Evolutionary conservation across 2,888 invertebrate species (phyloP).

Genomic region (Orthonevra nobilis): DNA sequence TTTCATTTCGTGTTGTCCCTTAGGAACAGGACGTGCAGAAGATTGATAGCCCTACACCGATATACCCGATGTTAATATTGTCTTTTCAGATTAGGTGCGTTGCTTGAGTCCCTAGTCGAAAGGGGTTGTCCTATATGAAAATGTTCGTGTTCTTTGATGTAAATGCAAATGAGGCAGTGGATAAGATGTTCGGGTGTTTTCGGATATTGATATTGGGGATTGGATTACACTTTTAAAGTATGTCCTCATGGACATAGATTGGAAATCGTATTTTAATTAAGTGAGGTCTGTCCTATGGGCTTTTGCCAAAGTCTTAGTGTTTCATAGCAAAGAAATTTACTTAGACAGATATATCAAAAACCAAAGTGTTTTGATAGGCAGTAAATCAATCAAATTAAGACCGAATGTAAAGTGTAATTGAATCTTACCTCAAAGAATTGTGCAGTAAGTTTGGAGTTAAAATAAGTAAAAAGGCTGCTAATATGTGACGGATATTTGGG

Average conservation of each 20-base stretch:
- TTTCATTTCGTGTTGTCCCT: conserved; percentile 59
- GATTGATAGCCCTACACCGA: conserved; percentile 58
- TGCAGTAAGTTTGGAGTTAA: no score
- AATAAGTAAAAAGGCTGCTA: no score
- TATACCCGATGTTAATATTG: conserved; percentile 60
- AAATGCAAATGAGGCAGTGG: conserved; percentile 63
- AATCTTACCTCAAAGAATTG: no score
- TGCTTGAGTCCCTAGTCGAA: conserved; percentile 22
- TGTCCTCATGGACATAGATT: neutral
- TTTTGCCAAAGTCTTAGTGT: no score
- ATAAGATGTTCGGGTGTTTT: conserved; percentile 55
- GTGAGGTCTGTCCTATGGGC: neutral
- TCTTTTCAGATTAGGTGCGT: conserved; percentile 62
- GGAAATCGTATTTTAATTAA: conserved; percentile 48
- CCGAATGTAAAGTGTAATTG: no score
- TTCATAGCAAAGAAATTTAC: no score
- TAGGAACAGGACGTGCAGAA: conserved; percentile 60
- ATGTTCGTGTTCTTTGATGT: conserved; percentile 63
- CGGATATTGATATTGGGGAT: conserved; percentile 49
- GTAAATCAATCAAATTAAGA: no score
- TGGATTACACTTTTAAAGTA: conserved; percentile 33
- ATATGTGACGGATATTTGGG: no score
- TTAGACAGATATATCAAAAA: no score
- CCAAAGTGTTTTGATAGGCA: no score
- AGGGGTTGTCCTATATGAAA: conserved; percentile 40